A percentile compares a stretch with the other conserved stretches of the same genome.
Evolutionary conservation across 2,113 vertebrate genomes (phyloP).

Genomic region (Zapus hudsonius): DNA sequence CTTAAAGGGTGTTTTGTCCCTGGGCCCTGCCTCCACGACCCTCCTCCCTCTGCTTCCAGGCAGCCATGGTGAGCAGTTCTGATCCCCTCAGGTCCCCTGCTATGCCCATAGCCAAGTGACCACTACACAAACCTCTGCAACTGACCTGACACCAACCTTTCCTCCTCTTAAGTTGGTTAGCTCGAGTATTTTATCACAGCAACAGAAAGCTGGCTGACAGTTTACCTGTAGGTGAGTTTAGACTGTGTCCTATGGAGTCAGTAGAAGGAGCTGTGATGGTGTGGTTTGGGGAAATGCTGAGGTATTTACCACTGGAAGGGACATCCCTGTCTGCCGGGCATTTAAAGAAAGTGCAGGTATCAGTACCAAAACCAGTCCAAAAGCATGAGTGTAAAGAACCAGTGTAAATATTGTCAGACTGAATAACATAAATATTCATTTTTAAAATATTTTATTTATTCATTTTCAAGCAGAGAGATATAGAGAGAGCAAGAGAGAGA

Average conservation of each 20-base stretch:
- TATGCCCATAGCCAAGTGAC: too few species aligned
- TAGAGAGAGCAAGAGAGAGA: too few species aligned
- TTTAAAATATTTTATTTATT: too few species aligned
- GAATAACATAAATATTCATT: constrained; percentile 7
- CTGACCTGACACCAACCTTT: not conserved
- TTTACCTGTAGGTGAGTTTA: not conserved
- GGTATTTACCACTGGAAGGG: too few species aligned
- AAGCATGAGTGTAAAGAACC: not conserved
- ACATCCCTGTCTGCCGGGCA: not conserved
- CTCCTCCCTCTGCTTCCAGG: not conserved
- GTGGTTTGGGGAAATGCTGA: not conserved
- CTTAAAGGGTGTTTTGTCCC: not conserved
- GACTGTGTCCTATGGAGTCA: not conserved
- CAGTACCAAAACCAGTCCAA: not conserved
- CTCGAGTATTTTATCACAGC: not conserved
- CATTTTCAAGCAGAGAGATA: too few species aligned
- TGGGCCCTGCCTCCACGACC: too few species aligned
- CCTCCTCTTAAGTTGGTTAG: not conserved
- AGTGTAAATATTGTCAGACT: not conserved
- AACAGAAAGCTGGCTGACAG: too few species aligned
- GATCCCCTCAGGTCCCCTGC: not conserved
- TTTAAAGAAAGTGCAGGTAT: not conserved
- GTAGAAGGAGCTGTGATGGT: too few species aligned
- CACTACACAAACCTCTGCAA: not conserved
- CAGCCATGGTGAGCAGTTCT: not conserved